Base-by-base conservation (phyloP, 2,888 invertebrate species). In the Lasioglossum oenotherae region DNA sequence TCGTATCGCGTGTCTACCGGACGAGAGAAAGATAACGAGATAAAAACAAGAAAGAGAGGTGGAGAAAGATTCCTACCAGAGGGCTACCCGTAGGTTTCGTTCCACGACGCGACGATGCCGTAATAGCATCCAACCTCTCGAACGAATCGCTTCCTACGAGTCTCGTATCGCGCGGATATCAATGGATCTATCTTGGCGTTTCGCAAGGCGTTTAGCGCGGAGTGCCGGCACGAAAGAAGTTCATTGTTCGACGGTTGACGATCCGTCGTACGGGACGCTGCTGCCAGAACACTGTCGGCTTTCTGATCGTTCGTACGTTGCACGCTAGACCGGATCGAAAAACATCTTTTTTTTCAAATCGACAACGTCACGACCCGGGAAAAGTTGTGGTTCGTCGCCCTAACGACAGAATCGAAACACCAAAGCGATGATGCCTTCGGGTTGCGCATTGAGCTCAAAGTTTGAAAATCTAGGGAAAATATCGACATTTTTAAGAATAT, bases 111-210 rank as follows among this genome's bases (percentile, higher is more conserved):
- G 41, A 8, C 31, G 23, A 44, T 53, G 49, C 74, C 46, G 78
- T 81, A 89, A 89, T 81, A 76, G 73, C 69, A 49, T 72, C 44
- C 67, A 73, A 35, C 35, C 67, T 67, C 67, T 67, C 23, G 76
- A 85, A 81, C 74, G 74, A 77, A 64, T 71, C 75, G 72, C 72
- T 85, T 88, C 79, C 81, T 80, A 83, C 69, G 64, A 44, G 35
- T 64, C 71, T 80, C 77, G 80, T 85, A 80, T 82, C 85, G 78
- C 75, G 74, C 89, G 87, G 80, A 82, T 88, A 89, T 88, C 90
- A 84, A 74, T 74, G 82, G 89, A 83, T 78, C 88, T 90, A 89
- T 90, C 91, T 77, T 31, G 53, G 41, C 74, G 87, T 90, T 90
- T 89, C 87, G 73, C 88, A 89, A 89, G 90, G 90, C 81, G 76